These are phyloP conservation scores for Linnaemya tessellans DNA, from an alignment of 2,888 invertebrate species.

Conservation along the genomic window DNA sequence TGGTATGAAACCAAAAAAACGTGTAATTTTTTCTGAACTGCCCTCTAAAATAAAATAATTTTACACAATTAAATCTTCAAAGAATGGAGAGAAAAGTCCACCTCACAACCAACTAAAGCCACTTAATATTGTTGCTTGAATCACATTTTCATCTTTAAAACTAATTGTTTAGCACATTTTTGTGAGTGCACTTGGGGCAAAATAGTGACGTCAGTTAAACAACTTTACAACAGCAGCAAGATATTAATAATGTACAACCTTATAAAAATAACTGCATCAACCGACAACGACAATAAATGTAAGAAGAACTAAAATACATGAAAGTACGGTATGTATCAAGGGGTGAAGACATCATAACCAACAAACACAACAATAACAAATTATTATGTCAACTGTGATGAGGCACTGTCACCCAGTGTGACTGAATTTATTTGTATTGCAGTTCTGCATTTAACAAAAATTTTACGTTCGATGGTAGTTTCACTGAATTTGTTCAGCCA, in stretches of 20 bases:
- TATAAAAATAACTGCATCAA: constrained; percentile 51
- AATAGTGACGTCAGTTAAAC: constrained; percentile 40
- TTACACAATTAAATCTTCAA: background rate
- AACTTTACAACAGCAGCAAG: constrained; percentile 11
- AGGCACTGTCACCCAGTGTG: too few species aligned
- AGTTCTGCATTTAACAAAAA: too few species aligned
- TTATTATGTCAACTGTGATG: too few species aligned
- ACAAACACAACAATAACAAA: background rate
- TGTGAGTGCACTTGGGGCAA: constrained; percentile 15
- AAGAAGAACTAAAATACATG: constrained; percentile 40
- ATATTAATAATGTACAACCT: constrained; percentile 18
- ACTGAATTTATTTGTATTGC: too few species aligned
- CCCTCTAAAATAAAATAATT: background rate
- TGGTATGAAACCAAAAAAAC: background rate
- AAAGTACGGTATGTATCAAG: constrained; percentile 48
- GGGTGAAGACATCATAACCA: constrained; percentile 49
- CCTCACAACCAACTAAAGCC: background rate
- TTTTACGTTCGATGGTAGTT: too few species aligned
- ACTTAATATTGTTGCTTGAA: constrained; percentile 32
- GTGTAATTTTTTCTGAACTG: background rate
- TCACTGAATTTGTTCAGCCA: too few species aligned
- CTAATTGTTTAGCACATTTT: constrained; percentile 20
- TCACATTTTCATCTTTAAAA: background rate
- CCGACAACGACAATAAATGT: constrained; percentile 16
- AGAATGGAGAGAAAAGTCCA: background rate